Conservation (phyloP, 2,113 vertebrate species). For the Equus przewalskii region DNA sequence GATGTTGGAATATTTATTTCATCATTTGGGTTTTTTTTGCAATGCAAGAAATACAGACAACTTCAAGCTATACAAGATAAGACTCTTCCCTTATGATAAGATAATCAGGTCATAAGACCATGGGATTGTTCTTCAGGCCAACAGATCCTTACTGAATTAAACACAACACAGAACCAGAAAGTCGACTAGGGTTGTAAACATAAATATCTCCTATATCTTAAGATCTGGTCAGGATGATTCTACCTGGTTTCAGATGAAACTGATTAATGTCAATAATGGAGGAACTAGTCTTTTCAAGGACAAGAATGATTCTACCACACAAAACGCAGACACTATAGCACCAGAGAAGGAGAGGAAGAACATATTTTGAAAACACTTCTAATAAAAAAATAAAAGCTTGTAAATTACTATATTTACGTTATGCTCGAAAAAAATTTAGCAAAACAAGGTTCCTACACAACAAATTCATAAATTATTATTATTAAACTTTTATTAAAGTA, state of each 20-base stretch:
- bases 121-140: background rate
- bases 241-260: background rate
- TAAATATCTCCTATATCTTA: background rate
- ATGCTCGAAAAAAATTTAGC: background rate
- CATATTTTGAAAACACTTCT: conserved; percentile 33
- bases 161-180: background rate
- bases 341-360: background rate
- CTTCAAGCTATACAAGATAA: background rate
- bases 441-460: background rate
- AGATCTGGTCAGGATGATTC: background rate
- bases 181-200: background rate
- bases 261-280: background rate
- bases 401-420: background rate
- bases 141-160: background rate
- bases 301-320: background rate
- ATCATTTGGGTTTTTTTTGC: background rate
- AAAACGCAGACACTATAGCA: background rate
- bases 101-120: background rate
- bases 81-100: background rate
- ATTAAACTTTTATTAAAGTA: background rate
- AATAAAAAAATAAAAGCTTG: background rate
- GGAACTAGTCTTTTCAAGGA: background rate
- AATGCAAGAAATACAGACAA: background rate
- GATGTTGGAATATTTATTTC: background rate
- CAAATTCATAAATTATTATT: background rate